Evolutionary conservation across 1,140 invertebrate species (phyloP).

Genomic region (Eupristina koningsbergeri): DNA sequence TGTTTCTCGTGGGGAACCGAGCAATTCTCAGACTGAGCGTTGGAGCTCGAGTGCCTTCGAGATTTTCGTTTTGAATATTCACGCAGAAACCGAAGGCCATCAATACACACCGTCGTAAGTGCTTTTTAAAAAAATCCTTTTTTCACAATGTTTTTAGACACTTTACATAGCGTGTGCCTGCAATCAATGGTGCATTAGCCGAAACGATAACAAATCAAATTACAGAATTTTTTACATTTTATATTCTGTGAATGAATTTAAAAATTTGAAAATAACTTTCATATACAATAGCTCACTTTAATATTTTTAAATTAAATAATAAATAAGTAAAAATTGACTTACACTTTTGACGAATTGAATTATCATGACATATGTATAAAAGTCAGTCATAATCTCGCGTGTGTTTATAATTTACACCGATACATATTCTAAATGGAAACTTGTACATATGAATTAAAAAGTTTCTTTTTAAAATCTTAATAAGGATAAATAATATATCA

Average conservation of each 20-base stretch:
- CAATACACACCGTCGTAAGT: too few species aligned
- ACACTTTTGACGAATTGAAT: not conserved
- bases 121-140: too few species aligned
- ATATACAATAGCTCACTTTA: not conserved
- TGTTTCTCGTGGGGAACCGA: too few species aligned
- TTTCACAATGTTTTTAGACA: too few species aligned
- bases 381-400: not conserved
- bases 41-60: too few species aligned
- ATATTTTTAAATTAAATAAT: not conserved
- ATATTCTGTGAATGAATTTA: not conserved
- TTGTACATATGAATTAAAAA: not conserved
- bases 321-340: not conserved
- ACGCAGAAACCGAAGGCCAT: too few species aligned
- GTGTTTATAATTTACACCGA: not conserved
- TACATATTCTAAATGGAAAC: not conserved
- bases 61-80: too few species aligned
- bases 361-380: not conserved
- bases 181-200: too few species aligned
- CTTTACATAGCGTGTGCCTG: not conserved
- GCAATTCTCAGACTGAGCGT: too few species aligned
- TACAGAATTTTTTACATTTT: not conserved
- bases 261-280: not conserved
- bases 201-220: too few species aligned
- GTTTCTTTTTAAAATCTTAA: not conserved
- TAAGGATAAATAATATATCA: too few species aligned